Conservation (phyloP, 2,797 vertebrate species). For the Sebastes variabilis region DNA sequence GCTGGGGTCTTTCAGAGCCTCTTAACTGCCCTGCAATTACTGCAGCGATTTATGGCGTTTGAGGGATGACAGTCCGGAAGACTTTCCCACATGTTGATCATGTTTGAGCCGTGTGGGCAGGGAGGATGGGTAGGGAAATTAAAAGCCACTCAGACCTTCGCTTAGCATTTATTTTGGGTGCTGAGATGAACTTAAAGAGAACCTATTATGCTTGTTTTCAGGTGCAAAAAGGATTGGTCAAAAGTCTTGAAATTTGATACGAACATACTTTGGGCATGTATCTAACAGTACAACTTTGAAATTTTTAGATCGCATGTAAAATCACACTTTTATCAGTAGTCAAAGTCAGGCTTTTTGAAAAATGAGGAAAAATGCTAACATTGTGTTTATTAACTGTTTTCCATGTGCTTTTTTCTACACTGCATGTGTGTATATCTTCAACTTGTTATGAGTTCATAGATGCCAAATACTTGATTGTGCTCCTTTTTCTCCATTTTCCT, state of each 20-base stretch:
- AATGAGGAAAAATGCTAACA: no score
- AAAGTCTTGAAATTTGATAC: background rate
- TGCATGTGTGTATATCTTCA: no score
- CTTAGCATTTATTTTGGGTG: background rate
- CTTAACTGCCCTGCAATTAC: background rate
- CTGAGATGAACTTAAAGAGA: background rate
- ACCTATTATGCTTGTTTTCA: background rate
- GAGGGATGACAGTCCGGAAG: background rate
- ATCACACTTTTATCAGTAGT: no score
- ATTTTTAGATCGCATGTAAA: background rate
- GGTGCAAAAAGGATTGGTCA: background rate
- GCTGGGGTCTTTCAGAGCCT: background rate
- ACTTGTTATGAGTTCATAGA: no score
- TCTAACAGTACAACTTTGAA: background rate
- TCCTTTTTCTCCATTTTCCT: no score
- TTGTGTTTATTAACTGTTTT: no score
- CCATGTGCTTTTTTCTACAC: no score
- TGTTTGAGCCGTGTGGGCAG: background rate
- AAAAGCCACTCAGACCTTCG: background rate
- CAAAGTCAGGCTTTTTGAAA: no score
- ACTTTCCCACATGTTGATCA: conserved; percentile 24
- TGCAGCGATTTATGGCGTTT: background rate
- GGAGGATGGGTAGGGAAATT: background rate
- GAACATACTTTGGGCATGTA: background rate
- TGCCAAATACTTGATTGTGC: no score